Evolutionary conservation across 1,140 invertebrate species (phyloP).

Genomic region (Hylaeus volcanicus): DNA sequence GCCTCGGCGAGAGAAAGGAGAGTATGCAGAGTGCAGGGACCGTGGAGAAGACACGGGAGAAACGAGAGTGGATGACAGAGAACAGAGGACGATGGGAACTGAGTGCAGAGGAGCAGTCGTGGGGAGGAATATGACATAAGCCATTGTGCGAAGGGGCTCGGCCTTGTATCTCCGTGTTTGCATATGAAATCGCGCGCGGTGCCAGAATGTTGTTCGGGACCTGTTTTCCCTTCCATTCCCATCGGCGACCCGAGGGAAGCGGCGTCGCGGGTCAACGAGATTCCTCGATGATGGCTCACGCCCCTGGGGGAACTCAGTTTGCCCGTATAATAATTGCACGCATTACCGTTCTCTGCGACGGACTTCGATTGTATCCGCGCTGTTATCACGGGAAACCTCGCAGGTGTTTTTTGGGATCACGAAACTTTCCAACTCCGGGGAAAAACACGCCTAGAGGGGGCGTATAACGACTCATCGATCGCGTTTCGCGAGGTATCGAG

Average conservation of each 20-base stretch:
- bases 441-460: not conserved
- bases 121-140: conserved; percentile 57
- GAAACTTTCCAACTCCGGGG: no score
- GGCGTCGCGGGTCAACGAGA: conserved; percentile 44
- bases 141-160: conserved; percentile 51
- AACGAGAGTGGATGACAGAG: not conserved
- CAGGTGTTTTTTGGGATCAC: no score
- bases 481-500: conserved; percentile 38
- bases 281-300: conserved; percentile 45
- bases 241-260: conserved; percentile 6
- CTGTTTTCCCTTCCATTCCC: conserved; percentile 46
- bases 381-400: no score
- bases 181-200: conserved; percentile 53
- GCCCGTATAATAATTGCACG: conserved; percentile 42
- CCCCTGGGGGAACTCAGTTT: not conserved
- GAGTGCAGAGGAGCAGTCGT: not conserved
- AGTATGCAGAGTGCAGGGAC: not conserved
- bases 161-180: conserved; percentile 54
- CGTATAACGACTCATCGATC: conserved; percentile 11
- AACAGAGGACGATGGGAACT: not conserved
- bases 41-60: not conserved
- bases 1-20: not conserved
- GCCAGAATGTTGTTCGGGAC: conserved; percentile 42
- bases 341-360: not conserved
- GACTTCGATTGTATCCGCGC: no score